Percentiles rank a stretch among this genome's conserved stretches.
These are phyloP conservation scores for Dendrophyllia cribrosa DNA, from an alignment of 64 coral and sea anemone genomes.

Conservation along the genomic window DNA sequence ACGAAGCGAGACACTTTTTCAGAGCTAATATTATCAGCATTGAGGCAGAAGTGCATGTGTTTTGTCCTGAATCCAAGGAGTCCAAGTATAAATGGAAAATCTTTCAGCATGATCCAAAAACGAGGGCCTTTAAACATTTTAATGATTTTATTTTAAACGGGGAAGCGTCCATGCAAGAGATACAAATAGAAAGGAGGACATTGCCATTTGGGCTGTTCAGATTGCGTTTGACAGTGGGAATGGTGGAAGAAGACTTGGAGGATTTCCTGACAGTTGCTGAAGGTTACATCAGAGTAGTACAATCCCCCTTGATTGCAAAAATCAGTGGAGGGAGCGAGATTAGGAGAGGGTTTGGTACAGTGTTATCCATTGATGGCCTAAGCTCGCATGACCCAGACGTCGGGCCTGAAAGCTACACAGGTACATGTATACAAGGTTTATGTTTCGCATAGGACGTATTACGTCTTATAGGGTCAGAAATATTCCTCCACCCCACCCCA, in stretches of 20 bases:
- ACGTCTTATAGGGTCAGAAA: too few relatives aligned
- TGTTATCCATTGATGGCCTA: conserved; percentile 43
- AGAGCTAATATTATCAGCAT: conserved; percentile 1
- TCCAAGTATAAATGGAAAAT: conserved; percentile 66
- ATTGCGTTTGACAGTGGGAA: conserved; percentile 41
- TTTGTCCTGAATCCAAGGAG: conserved; percentile 68
- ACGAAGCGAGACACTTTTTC: conserved; percentile 19
- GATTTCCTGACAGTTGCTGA: conserved; percentile 35
- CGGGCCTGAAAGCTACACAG: conserved; percentile 28
- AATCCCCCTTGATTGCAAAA: conserved; percentile 55
- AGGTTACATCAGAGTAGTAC: conserved; percentile 57
- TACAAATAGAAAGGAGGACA: conserved; percentile 22
- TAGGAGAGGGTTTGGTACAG: conserved; percentile 58
- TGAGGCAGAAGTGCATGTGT: conserved; percentile 31
- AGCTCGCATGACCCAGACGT: conserved; percentile 74
- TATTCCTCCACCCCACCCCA: too few relatives aligned
- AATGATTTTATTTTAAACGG: background rate
- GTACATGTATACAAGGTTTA: conserved; percentile 27
- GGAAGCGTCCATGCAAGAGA: conserved; percentile 18
- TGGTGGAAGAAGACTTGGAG: conserved; percentile 38
- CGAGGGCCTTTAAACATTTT: background rate
- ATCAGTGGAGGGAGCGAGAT: conserved; percentile 67
- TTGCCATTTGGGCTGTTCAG: conserved; percentile 57
- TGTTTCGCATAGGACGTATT: background rate
- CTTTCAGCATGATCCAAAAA: background rate